Evolutionary conservation across 2,797 vertebrate species (phyloP).

Genomic region (Melanotaenia pygmaea): DNA sequence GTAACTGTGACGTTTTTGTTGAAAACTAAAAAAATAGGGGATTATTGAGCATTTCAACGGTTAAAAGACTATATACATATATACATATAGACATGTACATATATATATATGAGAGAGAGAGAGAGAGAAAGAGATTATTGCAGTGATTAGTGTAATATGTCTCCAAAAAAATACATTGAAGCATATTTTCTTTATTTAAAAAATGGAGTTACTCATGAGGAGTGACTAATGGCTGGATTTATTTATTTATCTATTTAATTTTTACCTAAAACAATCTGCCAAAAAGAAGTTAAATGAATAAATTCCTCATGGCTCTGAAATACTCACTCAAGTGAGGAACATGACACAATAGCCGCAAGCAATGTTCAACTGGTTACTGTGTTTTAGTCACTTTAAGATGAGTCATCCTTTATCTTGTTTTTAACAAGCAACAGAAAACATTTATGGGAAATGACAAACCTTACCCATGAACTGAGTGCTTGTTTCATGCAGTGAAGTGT

Average conservation of each 20-base stretch:
- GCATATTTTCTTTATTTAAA: not conserved
- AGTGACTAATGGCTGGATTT: not conserved
- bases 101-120: no score
- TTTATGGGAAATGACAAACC: slow-evolving; percentile 56
- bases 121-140: no score
- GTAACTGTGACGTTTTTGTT: no score
- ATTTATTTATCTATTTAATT: not conserved
- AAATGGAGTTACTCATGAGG: not conserved
- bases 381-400: slow-evolving; percentile 43
- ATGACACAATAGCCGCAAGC: slow-evolving; percentile 21
- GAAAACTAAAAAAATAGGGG: no score
- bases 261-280: not conserved
- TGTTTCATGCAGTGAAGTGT: slow-evolving; percentile 33
- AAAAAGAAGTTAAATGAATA: not conserved
- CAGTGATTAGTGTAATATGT: no score
- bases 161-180: not conserved
- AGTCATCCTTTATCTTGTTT: slow-evolving; percentile 56
- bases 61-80: no score
- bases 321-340: slow-evolving; percentile 19
- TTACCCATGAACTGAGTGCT: slow-evolving; percentile 40
- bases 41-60: no score
- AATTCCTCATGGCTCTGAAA: slow-evolving; percentile 2
- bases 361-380: slow-evolving; percentile 16
- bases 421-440: slow-evolving; percentile 27
- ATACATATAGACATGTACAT: no score